These are phyloP conservation scores for Vimba vimba DNA, from an alignment of 2,113 vertebrate genomes.

Conservation along the genomic window DNA sequence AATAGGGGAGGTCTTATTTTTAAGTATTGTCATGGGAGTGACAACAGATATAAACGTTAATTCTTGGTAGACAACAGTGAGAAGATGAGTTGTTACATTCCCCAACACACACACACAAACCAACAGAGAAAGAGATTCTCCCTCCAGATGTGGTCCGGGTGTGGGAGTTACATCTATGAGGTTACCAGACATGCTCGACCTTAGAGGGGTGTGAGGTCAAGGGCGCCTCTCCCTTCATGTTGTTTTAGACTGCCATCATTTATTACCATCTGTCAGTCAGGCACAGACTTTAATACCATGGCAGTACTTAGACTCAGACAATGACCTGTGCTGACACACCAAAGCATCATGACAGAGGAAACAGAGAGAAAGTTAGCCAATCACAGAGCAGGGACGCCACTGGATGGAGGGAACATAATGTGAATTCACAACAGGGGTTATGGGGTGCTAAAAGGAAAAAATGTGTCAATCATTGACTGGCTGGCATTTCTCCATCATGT, in stretches of 20 bases:
- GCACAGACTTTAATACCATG: conserved; percentile 69
- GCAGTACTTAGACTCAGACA: conserved; percentile 51
- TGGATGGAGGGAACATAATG: conserved; percentile 34
- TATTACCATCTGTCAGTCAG: conserved; percentile 80
- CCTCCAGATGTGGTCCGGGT: conserved; percentile 70
- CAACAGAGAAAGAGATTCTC: conserved; percentile 22
- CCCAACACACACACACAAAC: conserved; percentile 23
- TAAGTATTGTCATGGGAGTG: background rate
- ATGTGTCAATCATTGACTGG: conserved; percentile 45
- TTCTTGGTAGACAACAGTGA: background rate
- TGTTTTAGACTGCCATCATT: conserved; percentile 78
- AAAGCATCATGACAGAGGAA: conserved; percentile 49
- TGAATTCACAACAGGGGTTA: conserved; percentile 48
- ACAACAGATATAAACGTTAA: background rate
- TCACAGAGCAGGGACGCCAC: background rate
- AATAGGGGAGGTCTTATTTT: background rate
- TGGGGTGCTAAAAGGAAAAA: conserved; percentile 52
- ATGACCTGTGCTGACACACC: conserved; percentile 54
- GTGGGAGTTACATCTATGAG: conserved; percentile 56
- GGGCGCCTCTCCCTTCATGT: conserved; percentile 69
- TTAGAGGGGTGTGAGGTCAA: conserved; percentile 66
- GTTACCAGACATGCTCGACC: conserved; percentile 58
- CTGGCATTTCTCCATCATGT: conserved; percentile 46
- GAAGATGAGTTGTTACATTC: conserved; percentile 18
- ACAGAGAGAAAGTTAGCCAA: conserved; percentile 46